Percentiles rank a stretch among this genome's conserved stretches.
These are phyloP conservation scores for Trematomus loennbergii DNA, from an alignment of 2,113 vertebrate species.

Conservation along the genomic window DNA sequence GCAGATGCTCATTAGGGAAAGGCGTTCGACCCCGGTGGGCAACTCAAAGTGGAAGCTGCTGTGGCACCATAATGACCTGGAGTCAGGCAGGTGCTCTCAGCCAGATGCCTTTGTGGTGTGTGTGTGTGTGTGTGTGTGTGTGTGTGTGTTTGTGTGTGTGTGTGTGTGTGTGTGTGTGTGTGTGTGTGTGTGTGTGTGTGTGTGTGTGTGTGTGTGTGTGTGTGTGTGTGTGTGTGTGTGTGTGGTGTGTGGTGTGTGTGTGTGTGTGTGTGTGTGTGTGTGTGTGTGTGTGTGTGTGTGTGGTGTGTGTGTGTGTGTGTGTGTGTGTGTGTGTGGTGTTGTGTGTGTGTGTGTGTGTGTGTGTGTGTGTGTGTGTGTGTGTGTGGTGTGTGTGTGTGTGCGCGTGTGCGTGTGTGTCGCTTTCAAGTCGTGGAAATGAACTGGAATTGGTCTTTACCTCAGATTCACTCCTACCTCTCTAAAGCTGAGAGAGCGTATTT, in stretches of 20 bases:
- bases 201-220: not conserved
- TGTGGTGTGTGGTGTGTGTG: no score
- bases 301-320: not conserved
- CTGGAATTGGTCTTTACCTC: conserved; percentile 17
- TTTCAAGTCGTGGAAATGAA: conserved; percentile 48
- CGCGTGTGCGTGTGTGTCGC: not conserved
- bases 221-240: conserved; percentile 6
- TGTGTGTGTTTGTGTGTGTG: not conserved
- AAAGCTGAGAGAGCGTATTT: conserved; percentile 15
- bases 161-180: conserved; percentile 4
- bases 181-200: not conserved
- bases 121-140: conserved; percentile 13
- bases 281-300: not conserved
- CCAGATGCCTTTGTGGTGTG: not conserved
- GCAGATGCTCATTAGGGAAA: conserved; percentile 70
- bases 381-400: not conserved
- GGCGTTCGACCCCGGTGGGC: conserved; percentile 49
- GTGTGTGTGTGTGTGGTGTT: conserved; percentile 6
- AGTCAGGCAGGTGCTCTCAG: conserved; percentile 44
- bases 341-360: no score
- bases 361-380: no score
- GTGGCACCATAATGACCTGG: conserved; percentile 51
- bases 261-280: no score
- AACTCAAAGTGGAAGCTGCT: conserved; percentile 49
- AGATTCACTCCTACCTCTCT: not conserved